These are phyloP conservation scores for Melanargia galathea DNA, from an alignment of 2,888 invertebrate species.

Conservation along the genomic window DNA sequence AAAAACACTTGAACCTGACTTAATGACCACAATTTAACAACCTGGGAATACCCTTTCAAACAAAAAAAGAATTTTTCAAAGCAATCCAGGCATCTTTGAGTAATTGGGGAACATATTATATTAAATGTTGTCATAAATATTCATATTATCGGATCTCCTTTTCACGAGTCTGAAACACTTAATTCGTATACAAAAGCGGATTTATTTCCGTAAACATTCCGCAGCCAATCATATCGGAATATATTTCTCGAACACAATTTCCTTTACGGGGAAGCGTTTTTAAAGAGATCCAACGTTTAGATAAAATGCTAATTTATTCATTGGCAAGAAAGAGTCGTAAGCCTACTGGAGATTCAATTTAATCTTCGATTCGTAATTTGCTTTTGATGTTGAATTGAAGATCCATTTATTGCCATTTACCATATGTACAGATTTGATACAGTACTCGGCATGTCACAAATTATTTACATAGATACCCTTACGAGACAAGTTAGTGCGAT, in stretches of 20 bases:
- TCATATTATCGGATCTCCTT: slow-evolving; percentile 4
- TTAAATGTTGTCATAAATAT: background rate
- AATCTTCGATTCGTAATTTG: slow-evolving; percentile 66
- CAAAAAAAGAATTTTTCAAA: no score
- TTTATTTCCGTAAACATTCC: slow-evolving; percentile 23
- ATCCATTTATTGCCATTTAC: slow-evolving; percentile 34
- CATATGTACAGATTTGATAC: no score
- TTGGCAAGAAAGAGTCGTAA: slow-evolving; percentile 70
- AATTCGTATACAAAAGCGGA: slow-evolving; percentile 16
- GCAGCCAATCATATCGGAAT: slow-evolving; percentile 30
- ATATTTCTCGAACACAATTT: slow-evolving; percentile 52
- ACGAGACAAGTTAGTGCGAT: no score
- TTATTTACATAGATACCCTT: no score
- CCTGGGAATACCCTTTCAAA: no score
- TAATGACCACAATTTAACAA: no score
- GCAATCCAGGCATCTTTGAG: no score
- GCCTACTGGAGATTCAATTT: slow-evolving; percentile 68
- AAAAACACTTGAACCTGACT: no score
- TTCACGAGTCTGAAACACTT: slow-evolving; percentile 10
- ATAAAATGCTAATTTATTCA: slow-evolving; percentile 80
- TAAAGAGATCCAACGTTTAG: slow-evolving; percentile 73
- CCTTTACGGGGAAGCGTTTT: slow-evolving; percentile 62
- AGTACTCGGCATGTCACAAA: no score
- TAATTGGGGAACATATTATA: no score
- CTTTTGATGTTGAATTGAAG: slow-evolving; percentile 67